These are phyloP conservation scores for Poecilia wingei DNA, from an alignment of 2,797 vertebrate species.

Conservation along the genomic window DNA sequence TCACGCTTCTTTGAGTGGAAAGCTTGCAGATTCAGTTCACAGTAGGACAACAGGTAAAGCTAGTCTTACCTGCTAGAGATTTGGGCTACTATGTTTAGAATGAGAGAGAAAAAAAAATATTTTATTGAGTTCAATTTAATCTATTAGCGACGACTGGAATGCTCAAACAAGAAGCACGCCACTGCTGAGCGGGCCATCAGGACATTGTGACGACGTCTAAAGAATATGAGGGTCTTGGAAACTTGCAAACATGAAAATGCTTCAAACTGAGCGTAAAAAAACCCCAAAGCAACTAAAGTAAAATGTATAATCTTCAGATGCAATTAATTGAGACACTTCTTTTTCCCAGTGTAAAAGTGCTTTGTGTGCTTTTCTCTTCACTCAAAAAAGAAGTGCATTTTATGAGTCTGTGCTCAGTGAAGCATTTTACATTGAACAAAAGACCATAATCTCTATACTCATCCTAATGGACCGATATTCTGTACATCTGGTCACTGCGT, in stretches of 20 bases:
- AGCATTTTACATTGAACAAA: background rate
- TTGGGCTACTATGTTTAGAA: background rate
- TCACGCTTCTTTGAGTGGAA: background rate
- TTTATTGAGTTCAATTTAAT: background rate
- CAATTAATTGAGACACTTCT: background rate
- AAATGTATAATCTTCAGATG: background rate
- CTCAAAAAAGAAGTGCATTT: background rate
- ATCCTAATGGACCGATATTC: background rate
- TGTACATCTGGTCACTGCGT: background rate
- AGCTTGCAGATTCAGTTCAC: background rate
- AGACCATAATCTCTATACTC: constrained; percentile 1
- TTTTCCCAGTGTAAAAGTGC: background rate
- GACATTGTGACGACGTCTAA: background rate
- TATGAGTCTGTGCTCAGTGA: background rate
- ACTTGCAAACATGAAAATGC: background rate
- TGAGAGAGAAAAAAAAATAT: background rate
- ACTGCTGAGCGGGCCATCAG: background rate
- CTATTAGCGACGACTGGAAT: background rate
- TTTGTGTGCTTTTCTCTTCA: background rate
- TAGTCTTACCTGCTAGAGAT: background rate
- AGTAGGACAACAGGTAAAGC: background rate
- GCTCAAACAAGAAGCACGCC: background rate
- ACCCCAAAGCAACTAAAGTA: background rate
- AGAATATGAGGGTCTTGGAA: background rate
- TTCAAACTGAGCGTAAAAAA: background rate